Evolutionary conservation across 1,140 invertebrate species (phyloP).

Genomic region (Radopholus similis): DNA sequence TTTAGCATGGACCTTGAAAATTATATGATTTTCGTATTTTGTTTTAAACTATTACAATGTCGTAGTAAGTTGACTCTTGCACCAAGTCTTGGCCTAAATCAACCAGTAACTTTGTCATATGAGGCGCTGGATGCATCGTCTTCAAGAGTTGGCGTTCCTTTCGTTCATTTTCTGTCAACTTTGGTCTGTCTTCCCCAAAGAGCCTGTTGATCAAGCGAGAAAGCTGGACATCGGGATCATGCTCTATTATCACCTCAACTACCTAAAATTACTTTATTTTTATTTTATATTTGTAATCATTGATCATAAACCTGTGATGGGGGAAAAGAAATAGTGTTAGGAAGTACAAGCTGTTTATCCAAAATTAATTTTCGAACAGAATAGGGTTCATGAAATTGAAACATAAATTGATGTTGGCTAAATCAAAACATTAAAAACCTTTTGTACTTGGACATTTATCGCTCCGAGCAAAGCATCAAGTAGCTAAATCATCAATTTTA

Average conservation of each 20-base stretch:
- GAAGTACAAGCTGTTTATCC: constrained; percentile 59
- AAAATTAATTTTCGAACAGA: constrained; percentile 54
- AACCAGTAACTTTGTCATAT: constrained; percentile 55
- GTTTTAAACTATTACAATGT: constrained; percentile 42
- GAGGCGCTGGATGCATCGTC: constrained; percentile 40
- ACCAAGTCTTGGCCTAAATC: constrained; percentile 59
- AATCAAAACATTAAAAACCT: no score
- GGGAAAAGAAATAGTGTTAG: constrained; percentile 58
- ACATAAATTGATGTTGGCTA: neutral
- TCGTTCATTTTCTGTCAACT: constrained; percentile 47
- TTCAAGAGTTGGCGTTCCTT: constrained; percentile 42
- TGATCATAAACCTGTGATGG: constrained; percentile 47
- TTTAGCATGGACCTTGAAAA: constrained; percentile 43
- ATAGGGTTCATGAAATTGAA: no score
- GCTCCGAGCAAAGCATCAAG: constrained; percentile 53
- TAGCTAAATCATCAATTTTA: constrained; percentile 18
- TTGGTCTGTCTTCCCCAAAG: constrained; percentile 53
- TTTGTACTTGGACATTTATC: constrained; percentile 57
- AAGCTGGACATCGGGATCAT: constrained; percentile 43
- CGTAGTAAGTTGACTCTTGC: constrained; percentile 57
- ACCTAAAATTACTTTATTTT: constrained; percentile 42
- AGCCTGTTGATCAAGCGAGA: constrained; percentile 42
- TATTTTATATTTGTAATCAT: neutral
- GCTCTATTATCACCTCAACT: constrained; percentile 58
- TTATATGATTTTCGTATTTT: neutral